Conservation (phyloP, 2,888 invertebrate species). For the Drosophila fungiperda region DNA sequence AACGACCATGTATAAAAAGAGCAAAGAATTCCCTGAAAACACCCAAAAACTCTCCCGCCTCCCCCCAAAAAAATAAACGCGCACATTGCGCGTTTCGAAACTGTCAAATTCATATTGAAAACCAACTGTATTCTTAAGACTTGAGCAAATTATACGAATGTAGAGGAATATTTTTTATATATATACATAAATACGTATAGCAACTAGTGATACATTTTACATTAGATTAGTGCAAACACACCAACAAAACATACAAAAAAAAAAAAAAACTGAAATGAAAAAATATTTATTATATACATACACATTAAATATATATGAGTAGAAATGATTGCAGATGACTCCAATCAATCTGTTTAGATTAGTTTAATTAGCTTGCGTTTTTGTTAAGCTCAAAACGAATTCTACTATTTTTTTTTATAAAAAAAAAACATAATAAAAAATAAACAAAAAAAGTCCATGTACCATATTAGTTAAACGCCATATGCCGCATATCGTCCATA, state of each 20-base stretch:
- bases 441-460: slow-evolving; percentile 62
- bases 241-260: slow-evolving; percentile 41
- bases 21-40: slow-evolving; percentile 26
- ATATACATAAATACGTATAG: slow-evolving; percentile 59
- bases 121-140: slow-evolving; percentile 82
- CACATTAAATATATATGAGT: slow-evolving; percentile 17
- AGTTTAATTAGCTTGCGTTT: slow-evolving; percentile 84
- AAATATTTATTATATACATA: slow-evolving; percentile 73
- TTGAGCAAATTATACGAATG: slow-evolving; percentile 80
- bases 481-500: slow-evolving; percentile 41
- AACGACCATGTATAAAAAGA: slow-evolving; percentile 48
- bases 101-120: slow-evolving; percentile 79
- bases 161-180: slow-evolving; percentile 76
- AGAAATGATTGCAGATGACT: slow-evolving; percentile 51
- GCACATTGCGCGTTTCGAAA: slow-evolving; percentile 73
- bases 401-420: slow-evolving; percentile 68
- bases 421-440: slow-evolving; percentile 59
- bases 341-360: slow-evolving; percentile 54
- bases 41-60: slow-evolving; percentile 16
- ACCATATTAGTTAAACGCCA: slow-evolving; percentile 74
- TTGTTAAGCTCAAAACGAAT: slow-evolving; percentile 84
- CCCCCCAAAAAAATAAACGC: slow-evolving; percentile 47
- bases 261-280: slow-evolving; percentile 32
- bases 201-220: slow-evolving; percentile 58
- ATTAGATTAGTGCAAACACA: slow-evolving; percentile 48